Conservation (phyloP, 1,140 invertebrate species). For the Sycophaga agraensis region DNA sequence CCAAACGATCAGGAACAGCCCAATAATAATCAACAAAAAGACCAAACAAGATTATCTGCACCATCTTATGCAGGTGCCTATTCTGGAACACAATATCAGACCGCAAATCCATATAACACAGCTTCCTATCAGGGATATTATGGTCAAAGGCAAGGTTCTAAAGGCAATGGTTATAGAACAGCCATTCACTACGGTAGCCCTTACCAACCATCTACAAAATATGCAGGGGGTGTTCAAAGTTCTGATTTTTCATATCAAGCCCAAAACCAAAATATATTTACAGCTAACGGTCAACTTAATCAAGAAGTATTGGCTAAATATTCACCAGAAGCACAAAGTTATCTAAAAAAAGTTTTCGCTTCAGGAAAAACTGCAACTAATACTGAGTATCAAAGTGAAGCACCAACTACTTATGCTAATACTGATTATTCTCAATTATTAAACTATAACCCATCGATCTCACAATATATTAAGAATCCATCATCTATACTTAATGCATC, state of each 20-base stretch:
- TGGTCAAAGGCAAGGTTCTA: neutral
- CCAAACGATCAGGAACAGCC: constrained; percentile 37
- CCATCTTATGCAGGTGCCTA: neutral
- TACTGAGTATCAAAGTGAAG: neutral
- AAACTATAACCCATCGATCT: constrained; percentile 55
- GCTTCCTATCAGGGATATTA: constrained; percentile 9
- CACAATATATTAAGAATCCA: constrained; percentile 53
- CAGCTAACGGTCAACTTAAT: constrained; percentile 28
- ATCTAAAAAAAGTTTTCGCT: constrained; percentile 39
- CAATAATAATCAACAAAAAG: constrained; percentile 21
- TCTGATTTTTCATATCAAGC: constrained; percentile 47
- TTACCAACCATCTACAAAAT: constrained; percentile 32
- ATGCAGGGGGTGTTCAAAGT: constrained; percentile 39
- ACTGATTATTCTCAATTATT: constrained; percentile 44
- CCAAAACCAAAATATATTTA: constrained; percentile 18
- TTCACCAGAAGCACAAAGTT: constrained; percentile 32
- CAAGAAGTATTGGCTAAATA: constrained; percentile 34
- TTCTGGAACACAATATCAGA: neutral
- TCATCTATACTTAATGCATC: constrained; percentile 53
- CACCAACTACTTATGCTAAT: constrained; percentile 18
- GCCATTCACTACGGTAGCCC: neutral
- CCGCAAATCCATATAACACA: constrained; percentile 13
- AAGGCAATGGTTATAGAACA: neutral
- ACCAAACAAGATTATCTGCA: constrained; percentile 35
- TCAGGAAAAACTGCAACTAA: neutral